Evolutionary conservation across 2,113 vertebrate genomes (phyloP).

Genomic region (Lipotes vexillifer): DNA sequence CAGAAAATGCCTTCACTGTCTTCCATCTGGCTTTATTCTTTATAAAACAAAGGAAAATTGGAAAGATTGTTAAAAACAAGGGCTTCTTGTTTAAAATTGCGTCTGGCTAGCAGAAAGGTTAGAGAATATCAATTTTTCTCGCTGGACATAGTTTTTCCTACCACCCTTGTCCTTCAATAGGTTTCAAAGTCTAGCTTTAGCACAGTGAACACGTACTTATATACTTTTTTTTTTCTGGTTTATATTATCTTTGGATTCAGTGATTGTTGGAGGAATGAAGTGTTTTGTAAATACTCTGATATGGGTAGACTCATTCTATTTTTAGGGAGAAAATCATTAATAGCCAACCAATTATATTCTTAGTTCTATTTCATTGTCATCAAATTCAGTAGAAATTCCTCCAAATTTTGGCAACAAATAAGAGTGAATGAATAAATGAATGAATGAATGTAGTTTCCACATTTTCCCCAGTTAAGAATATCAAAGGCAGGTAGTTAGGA

Average conservation of each 20-base stretch:
- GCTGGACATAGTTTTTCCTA: neutral
- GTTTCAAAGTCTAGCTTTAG: neutral
- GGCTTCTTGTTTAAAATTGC: neutral
- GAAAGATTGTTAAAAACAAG: neutral
- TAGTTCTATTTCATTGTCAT: neutral
- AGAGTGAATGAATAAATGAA: neutral
- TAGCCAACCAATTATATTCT: neutral
- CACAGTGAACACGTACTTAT: neutral
- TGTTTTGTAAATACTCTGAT: neutral
- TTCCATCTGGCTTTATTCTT: conserved; percentile 52
- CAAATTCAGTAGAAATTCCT: neutral
- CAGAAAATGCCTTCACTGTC: conserved; percentile 51
- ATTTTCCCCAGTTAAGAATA: neutral
- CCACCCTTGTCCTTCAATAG: neutral
- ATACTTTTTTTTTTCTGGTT: neutral
- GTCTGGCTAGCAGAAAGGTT: neutral
- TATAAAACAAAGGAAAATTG: conserved; percentile 28
- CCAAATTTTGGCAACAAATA: neutral
- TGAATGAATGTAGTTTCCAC: neutral
- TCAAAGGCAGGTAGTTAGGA: neutral
- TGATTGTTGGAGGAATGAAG: neutral
- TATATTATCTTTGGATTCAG: neutral
- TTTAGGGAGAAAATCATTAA: neutral
- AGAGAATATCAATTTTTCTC: neutral
- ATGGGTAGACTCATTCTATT: neutral